These are phyloP conservation scores for Hydrocynus forskahlii DNA, from an alignment of 2,797 vertebrate species.

Conservation along the genomic window DNA sequence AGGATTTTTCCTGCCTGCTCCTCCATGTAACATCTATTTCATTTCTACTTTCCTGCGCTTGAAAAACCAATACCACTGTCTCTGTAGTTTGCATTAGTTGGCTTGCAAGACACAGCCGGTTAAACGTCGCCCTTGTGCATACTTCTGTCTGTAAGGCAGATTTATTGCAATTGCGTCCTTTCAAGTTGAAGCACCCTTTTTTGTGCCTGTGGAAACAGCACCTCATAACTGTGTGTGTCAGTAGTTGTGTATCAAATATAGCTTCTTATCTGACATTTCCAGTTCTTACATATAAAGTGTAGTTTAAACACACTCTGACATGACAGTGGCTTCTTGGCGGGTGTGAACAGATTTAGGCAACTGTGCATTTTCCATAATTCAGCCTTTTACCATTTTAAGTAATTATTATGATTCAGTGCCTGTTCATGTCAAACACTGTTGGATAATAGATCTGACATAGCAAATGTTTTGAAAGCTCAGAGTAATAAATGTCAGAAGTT, in stretches of 20 bases:
- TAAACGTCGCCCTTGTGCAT: constrained; percentile 61
- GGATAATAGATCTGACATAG: background rate
- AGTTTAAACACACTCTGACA: background rate
- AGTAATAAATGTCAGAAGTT: background rate
- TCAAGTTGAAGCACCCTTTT: constrained; percentile 59
- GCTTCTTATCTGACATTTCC: background rate
- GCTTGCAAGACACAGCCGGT: constrained; percentile 69
- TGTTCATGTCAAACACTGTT: background rate
- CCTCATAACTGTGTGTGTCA: constrained; percentile 6
- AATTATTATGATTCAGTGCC: constrained; percentile 15
- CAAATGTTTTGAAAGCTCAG: background rate
- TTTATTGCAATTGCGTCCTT: constrained; percentile 66
- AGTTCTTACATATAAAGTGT: background rate
- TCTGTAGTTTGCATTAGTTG: constrained; percentile 45
- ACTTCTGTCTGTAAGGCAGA: constrained; percentile 71
- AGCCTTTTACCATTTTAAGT: constrained; percentile 1
- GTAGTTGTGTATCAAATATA: constrained; percentile 1
- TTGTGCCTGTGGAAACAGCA: constrained; percentile 35
- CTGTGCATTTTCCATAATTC: constrained; percentile 19
- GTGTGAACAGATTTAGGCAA: constrained; percentile 27
- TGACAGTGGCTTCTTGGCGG: constrained; percentile 19
- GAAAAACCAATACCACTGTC: constrained; percentile 33
- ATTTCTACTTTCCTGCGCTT: background rate
- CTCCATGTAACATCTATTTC: background rate
- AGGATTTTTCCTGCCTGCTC: background rate